A percentile compares a stretch with the other conserved stretches of the same genome.
Conservation (phyloP, 2,797 vertebrate genomes). For the Alectoris magna region DNA sequence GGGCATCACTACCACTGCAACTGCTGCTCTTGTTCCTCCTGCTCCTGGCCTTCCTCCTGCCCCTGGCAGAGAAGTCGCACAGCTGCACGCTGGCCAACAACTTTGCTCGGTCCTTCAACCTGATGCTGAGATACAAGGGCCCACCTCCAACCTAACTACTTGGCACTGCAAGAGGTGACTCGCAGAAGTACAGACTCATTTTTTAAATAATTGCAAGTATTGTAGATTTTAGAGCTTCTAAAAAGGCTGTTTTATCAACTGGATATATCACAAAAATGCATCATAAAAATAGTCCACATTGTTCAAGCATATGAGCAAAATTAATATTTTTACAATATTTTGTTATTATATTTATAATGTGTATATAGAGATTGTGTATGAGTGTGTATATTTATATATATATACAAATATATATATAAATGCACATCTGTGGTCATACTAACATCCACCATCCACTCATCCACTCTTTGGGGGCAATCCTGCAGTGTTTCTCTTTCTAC, state of each 20-base stretch:
- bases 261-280: neutral
- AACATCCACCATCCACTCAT: neutral
- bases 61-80: conserved; percentile 81
- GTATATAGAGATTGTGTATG: conserved; percentile 34
- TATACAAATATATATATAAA: neutral
- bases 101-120: conserved; percentile 91
- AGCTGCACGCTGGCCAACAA: conserved; percentile 93
- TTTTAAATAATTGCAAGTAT: neutral
- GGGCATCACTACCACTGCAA: conserved; percentile 87
- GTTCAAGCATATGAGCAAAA: conserved; percentile 27
- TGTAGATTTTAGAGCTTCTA: neutral
- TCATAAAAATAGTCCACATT: neutral
- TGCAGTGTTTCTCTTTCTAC: neutral
- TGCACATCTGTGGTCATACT: neutral
- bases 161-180: neutral
- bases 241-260: neutral
- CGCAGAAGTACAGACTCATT: neutral
- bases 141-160: conserved; percentile 89
- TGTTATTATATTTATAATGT: conserved; percentile 62
- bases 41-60: conserved; percentile 89
- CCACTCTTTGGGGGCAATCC: neutral
- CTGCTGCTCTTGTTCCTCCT: conserved; percentile 88
- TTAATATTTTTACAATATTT: conserved; percentile 55
- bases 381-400: neutral
- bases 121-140: conserved; percentile 90